Base-by-base conservation (phyloP, 2,113 vertebrate species). In the Hypanus sabinus region DNA sequence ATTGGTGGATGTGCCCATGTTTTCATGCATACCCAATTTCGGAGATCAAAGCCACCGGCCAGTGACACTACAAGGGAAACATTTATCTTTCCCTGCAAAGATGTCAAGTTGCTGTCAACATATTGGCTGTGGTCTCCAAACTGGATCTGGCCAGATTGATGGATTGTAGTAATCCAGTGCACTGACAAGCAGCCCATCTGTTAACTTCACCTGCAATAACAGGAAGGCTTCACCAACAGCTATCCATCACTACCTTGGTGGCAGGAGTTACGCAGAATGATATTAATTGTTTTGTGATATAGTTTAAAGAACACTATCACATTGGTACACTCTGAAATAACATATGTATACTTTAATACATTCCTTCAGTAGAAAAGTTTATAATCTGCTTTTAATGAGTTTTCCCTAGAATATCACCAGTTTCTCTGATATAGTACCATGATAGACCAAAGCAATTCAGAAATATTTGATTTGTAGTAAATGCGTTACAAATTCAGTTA, bases 131-230 rank as follows among this genome's bases (percentile, higher is more conserved):
- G n/a, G 90, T 71, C 90, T 92, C 68, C 90, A 92, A 71, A 73
- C 22, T 93, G 91, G 36, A 93, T 93, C 91, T 73, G 91, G 22
- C 68, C 73, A 36, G 70, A 73, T 73, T 93, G 91, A 93, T 93
- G 36, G 91, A 73, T 93, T 93, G 68, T 27, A 14, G 91, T 93
- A 73, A 71, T 93, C 22, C 38, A 55, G 91, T 46, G 46, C 62
- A 93, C 27, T 93, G 91, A 93, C 70, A 65, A 73, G 73, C 91
- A 93, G 70, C 90, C 36, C 90, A 93, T 93, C 90, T 93, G 68
- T 93, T 71, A 93, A 73, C 11, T 93, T 93, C 68, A 73, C 65
- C 91, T 93, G 91, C 70, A 93, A 93, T 73, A 93, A 93, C 91
- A 93, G 91, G 91, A 93, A 93, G 11, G 91, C 91, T 93, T 73